Conservation (phyloP, 1,140 invertebrate species). For the Apis mellifera region Amel_HAv3.1 CM009940.2:8240001-8240500, state of each 20-base stretch:
- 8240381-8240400: not conserved
- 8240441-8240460: no score
- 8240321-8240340: not conserved
- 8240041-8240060: not conserved
- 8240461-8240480: no score
- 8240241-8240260: slow-evolving; percentile 31
- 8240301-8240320: not conserved
- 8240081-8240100: slow-evolving; percentile 39
- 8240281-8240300: not conserved
- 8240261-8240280: slow-evolving; percentile 19
- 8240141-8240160: slow-evolving; percentile 50
- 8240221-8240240: slow-evolving; percentile 39
- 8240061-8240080: slow-evolving; percentile 37
- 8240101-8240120: slow-evolving; percentile 33
- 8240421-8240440: not conserved
- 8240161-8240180: slow-evolving; percentile 6
- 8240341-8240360: not conserved
- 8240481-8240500: no score
- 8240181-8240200: slow-evolving; percentile 32
- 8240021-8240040: not conserved
- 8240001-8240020: not conserved
- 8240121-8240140: slow-evolving; percentile 46
- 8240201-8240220: slow-evolving; percentile 48
- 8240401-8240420: slow-evolving; percentile 20
- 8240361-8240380: not conserved